Evolutionary conservation across 2,888 invertebrate species (phyloP).

Genomic region (Tinea pellionella): DNA sequence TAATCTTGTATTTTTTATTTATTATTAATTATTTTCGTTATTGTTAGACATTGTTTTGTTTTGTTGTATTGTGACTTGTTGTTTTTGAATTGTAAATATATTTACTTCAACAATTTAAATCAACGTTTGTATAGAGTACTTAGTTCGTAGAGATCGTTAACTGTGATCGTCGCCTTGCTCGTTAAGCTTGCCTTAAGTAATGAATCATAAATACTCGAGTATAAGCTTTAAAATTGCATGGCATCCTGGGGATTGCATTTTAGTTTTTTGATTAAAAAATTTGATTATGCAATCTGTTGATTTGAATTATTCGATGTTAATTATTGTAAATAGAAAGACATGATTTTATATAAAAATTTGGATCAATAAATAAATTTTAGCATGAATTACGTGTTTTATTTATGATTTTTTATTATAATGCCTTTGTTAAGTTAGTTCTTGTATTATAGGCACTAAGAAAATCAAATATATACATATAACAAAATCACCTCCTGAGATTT

Average conservation of each 20-base stretch:
- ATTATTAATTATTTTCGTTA: background rate
- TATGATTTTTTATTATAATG: background rate
- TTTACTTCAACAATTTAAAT: slow-evolving; percentile 53
- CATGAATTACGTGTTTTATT: background rate
- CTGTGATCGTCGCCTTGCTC: slow-evolving; percentile 42
- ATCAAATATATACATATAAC: too few relatives aligned
- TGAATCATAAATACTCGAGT: slow-evolving; percentile 31
- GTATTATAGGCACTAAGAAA: too few relatives aligned
- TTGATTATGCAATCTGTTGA: slow-evolving; percentile 62
- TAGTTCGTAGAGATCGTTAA: slow-evolving; percentile 28
- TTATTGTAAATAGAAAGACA: slow-evolving; percentile 23
- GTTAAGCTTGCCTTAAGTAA: slow-evolving; percentile 60
- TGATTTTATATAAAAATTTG: slow-evolving; percentile 31
- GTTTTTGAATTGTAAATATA: slow-evolving; percentile 27
- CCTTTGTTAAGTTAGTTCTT: too few relatives aligned
- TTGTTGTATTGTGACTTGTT: slow-evolving; percentile 24
- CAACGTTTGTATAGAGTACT: slow-evolving; percentile 23
- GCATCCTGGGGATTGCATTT: slow-evolving; percentile 64
- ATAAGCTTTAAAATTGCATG: slow-evolving; percentile 64
- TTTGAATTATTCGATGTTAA: slow-evolving; percentile 20
- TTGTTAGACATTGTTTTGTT: slow-evolving; percentile 18
- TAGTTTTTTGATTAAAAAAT: slow-evolving; percentile 60
- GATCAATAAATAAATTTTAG: slow-evolving; percentile 6
- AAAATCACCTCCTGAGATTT: too few relatives aligned
- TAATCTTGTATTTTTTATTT: slow-evolving; percentile 16